Base-by-base conservation (phyloP, 2,797 vertebrate genomes). In the Pterois miles region DNA sequence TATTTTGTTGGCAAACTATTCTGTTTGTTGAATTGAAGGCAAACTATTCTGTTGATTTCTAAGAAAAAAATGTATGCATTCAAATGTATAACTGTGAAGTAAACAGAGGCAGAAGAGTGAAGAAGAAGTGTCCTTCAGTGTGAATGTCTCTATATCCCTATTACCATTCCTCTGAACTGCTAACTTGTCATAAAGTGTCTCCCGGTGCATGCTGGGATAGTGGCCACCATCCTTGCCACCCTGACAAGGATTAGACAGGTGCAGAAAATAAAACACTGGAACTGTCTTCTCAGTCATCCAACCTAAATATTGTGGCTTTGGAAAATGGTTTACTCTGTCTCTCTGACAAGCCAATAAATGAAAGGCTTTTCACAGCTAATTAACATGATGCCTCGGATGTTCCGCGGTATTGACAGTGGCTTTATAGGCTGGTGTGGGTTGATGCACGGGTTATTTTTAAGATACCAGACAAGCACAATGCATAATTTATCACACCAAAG, bases 371-470 rank as follows among this genome's bases (percentile, higher is more conserved):
- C 88, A 88, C 56, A 73, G 50, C 74, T 84, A 88, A 92, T 91
- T 91, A 91, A 86, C 74, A 66, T 84, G 86, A 91, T 65, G 71
- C 65, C 74, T 75, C 4, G 36, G 69, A 70, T 83, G 83, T 81
- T 88, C 52, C 62, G 14, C 9, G 4, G 52, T 83, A 87, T 78
- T 80, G 92, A 85, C 90, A 78, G 79, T 66, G 50, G 81, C 70
- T 90, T 86, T 90, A 81, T 75, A 48, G 71, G 54, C 82, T 68
- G 65, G 52, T 81, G 87, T 86, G 89, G 89, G 86, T 66, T 93
- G 90, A 88, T 84, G 86, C 80, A 66, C 72, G 80, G 86, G 89
- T 90, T 91, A 91, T 92, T 93, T 92, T 91, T 87, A 80, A 92
- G 82, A 91, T 84, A 89, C 36, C 86, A 89, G 81, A 88, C 77